Conservation (phyloP, 2,888 invertebrate genomes). For the Rhopalosiphum nymphaeae region DNA sequence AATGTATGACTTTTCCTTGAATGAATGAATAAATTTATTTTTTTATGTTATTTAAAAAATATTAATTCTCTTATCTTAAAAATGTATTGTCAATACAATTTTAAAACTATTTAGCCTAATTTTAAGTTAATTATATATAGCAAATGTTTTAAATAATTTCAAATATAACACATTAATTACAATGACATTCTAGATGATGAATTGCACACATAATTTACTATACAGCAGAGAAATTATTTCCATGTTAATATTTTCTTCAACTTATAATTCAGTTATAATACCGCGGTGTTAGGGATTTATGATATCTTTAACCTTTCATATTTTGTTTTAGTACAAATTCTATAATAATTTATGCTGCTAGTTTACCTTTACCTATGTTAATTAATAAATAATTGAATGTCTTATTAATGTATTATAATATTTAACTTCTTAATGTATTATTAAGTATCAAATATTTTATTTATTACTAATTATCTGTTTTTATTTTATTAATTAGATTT, state of each 20-base stretch:
- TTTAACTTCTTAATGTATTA: background rate
- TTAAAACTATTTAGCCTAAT: background rate
- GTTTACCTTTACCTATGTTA: background rate
- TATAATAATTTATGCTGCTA: background rate
- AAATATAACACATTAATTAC: background rate
- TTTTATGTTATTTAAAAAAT: background rate
- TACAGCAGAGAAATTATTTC: background rate
- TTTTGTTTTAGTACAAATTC: background rate
- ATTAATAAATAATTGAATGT: background rate
- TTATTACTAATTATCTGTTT: background rate
- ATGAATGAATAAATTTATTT: too few relatives aligned
- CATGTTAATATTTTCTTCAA: background rate
- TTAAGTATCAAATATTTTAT: background rate
- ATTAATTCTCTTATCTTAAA: background rate
- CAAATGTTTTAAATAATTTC: background rate
- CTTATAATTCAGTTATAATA: background rate
- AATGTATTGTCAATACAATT: background rate
- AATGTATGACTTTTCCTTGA: too few relatives aligned
- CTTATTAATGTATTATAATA: background rate
- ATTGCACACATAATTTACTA: background rate
- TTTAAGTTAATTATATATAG: background rate
- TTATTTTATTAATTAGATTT: background rate
- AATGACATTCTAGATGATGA: too few relatives aligned
- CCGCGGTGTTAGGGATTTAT: background rate
- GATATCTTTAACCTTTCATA: background rate